phyloP scores from a whole-genome alignment of 2,113 vertebrate genomes.

The Poeciliopsis occidentalis region DNA sequence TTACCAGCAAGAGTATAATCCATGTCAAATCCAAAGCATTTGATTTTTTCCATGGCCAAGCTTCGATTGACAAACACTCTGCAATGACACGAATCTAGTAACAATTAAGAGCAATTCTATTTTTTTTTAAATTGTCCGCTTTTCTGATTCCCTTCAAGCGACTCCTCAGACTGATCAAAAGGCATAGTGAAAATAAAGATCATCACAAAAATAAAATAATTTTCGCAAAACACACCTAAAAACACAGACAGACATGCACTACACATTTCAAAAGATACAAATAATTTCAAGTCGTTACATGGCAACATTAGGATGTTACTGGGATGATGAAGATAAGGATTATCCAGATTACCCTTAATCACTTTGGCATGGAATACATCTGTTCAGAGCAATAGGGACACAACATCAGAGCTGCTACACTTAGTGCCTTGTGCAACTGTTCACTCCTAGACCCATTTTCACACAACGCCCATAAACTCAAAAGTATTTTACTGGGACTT shows the following conservation, averaged over 20 bases:
- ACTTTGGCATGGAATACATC: too few species aligned
- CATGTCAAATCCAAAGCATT: conserved; percentile 99
- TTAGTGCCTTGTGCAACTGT: too few species aligned
- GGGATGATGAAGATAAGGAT: neutral
- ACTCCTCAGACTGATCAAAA: neutral
- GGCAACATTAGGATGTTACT: neutral
- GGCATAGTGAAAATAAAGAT: neutral
- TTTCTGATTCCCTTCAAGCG: too few species aligned
- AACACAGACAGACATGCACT: neutral
- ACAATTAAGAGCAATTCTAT: neutral
- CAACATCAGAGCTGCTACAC: too few species aligned
- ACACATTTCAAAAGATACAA: neutral
- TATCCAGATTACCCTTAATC: neutral
- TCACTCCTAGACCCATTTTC: too few species aligned
- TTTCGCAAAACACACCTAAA: neutral
- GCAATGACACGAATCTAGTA: conserved; percentile 38
- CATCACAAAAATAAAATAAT: neutral
- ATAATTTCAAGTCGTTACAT: neutral
- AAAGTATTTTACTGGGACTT: neutral
- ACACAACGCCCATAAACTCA: too few species aligned
- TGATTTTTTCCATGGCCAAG: conserved; percentile 99
- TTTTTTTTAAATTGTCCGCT: neutral
- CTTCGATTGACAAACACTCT: conserved; percentile 99
- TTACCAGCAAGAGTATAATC: conserved; percentile 97
- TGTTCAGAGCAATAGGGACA: neutral